Evolutionary conservation across 1,140 invertebrate species (phyloP), one percentile per base, ranked within the genome.

Genomic region (Heliconius himera): DNA sequence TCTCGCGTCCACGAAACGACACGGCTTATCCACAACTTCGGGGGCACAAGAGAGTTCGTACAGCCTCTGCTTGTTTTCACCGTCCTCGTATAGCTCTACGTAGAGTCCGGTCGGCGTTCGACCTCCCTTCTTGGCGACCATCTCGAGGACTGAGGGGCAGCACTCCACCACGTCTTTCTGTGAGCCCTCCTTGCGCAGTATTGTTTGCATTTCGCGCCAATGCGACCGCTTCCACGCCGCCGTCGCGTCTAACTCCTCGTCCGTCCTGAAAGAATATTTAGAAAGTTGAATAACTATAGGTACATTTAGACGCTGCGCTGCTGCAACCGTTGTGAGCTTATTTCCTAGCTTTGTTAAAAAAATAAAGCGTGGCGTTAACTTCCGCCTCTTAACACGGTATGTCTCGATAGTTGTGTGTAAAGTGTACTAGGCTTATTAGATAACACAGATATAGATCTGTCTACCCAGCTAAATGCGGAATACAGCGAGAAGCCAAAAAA

Each of bases 31-130:
- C 80, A 96, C 95, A 20, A 98, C 96, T 54, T 96, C 96, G 16
- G 95, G 91, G 41, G 96, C 95, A 90, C 98, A 98, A 3, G 97
- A 97, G 60, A 97, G 95, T 93, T 98, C 97, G 93, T 97, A 98
- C 89, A 98, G 97, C 77, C 90, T 78, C 87, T 97, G 96, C 74
- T 91, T 94, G 81, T 96, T 96, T 76, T 96, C 95, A 41, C 95
- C 95, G 86, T 97, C 96, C 74, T 96, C 95, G 91, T 97, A 98
- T n/a, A 98, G 95, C 83, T 97, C 96, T 33, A 98, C 96, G 87
- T 96, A 96, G 85, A 96, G 95, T 20, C 96, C 96, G 74, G 96
- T 93, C 82, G 95, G 96, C 85, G 97, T 98, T 70, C 96, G 95
- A 81, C 97, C 98, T 66, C 97, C 97, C 77, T 95, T 92, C 38